Percentiles rank a stretch among this genome's conserved stretches.
These are phyloP conservation scores for Iguana delicatissima DNA, from an alignment of 2,797 vertebrate species.

Conservation along the genomic window DNA sequence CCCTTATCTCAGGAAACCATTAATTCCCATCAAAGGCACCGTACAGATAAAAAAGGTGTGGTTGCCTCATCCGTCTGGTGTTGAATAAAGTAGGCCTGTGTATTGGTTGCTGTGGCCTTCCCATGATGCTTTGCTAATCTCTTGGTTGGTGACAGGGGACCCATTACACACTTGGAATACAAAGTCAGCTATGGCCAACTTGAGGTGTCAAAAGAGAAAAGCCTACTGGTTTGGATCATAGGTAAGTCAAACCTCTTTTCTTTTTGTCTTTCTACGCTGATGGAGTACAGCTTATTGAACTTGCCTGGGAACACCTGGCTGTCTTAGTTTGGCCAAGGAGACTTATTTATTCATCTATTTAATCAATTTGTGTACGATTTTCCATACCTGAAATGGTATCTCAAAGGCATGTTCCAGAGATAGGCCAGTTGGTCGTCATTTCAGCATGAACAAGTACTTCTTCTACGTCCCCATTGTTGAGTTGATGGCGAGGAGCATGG, in stretches of 20 bases:
- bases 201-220: conserved; percentile 92
- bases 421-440: neutral
- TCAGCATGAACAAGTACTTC: neutral
- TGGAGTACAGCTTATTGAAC: neutral
- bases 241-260: conserved; percentile 77
- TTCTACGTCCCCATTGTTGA: neutral
- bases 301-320: neutral
- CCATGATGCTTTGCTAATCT: conserved; percentile 17
- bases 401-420: too few relatives aligned
- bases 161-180: conserved; percentile 86
- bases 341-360: too few relatives aligned
- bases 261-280: neutral
- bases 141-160: conserved; percentile 81
- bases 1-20: neutral
- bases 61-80: neutral
- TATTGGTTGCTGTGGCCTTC: neutral
- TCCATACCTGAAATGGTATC: too few relatives aligned
- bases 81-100: conserved; percentile 38
- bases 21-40: neutral
- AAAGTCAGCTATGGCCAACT: conserved; percentile 92
- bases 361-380: too few relatives aligned
- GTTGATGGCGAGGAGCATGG: neutral
- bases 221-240: conserved; percentile 89
- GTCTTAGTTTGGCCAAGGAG: neutral
- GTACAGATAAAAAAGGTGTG: neutral